A percentile compares a stretch with the other conserved stretches of the same genome.
phyloP scores from a whole-genome alignment of 2,113 vertebrate species.

The Accipiter virgatus region DNA sequence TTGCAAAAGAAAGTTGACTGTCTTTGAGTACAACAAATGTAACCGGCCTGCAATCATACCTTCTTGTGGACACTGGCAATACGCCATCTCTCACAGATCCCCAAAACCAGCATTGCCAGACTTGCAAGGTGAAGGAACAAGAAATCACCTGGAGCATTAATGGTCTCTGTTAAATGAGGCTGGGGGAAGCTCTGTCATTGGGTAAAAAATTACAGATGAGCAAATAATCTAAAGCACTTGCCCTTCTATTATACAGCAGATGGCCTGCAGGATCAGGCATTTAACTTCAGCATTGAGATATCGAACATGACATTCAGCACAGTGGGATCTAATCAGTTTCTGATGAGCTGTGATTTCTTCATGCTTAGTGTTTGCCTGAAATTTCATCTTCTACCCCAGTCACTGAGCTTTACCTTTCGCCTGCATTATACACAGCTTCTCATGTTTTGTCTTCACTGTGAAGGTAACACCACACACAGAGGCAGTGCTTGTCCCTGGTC shows the following conservation, averaged over 20 bases:
- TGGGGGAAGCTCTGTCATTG: neutral
- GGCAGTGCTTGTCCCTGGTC: rapidly evolving
- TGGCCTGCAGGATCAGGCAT: neutral
- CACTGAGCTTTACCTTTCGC: neutral
- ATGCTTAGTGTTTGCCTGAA: neutral
- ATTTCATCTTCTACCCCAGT: neutral
- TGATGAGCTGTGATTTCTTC: neutral
- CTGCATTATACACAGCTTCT: neutral
- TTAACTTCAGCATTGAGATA: neutral
- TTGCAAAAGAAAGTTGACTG: neutral
- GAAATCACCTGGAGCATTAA: neutral
- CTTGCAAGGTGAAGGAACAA: neutral
- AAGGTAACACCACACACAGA: rapidly evolving
- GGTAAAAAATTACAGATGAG: neutral
- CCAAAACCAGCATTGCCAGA: neutral
- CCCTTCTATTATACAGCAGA: neutral
- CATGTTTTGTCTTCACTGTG: neutral
- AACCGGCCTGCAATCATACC: neutral
- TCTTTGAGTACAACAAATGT: neutral
- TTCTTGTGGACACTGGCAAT: neutral
- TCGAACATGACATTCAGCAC: rapidly evolving
- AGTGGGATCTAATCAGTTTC: neutral
- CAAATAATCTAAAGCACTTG: neutral
- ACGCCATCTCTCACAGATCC: neutral
- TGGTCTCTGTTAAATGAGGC: neutral